Percentiles rank a stretch among this genome's conserved stretches.
These are phyloP conservation scores for Tenthredo distinguenda DNA, from an alignment of 2,888 invertebrate species.

Conservation along the genomic window DNA sequence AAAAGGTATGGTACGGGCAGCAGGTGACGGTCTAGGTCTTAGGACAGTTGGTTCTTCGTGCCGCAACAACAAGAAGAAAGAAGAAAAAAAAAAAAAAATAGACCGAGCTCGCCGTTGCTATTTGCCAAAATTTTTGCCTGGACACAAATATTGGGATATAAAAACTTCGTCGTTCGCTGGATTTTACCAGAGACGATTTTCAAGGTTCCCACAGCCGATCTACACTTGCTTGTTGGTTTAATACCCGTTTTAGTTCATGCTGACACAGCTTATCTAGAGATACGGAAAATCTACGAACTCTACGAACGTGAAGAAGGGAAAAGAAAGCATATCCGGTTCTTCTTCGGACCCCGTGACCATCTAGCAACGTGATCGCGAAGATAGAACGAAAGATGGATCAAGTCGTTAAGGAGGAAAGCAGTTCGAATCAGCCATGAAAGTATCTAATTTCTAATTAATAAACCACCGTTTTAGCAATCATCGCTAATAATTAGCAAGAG, in stretches of 20 bases:
- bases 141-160: background rate
- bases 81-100: background rate
- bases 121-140: background rate
- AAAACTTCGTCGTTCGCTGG: background rate
- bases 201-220: background rate
- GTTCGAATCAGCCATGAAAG: conserved; percentile 23
- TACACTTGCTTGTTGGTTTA: background rate
- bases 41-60: background rate
- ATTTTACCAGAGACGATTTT: background rate
- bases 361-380: conserved; percentile 6
- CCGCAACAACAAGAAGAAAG: background rate
- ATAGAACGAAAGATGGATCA: conserved; percentile 10
- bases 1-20: conserved; percentile 2
- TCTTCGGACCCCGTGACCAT: conserved; percentile 45
- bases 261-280: background rate
- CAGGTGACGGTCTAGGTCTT: conserved; percentile 16
- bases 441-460: conserved; percentile 1
- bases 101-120: background rate
- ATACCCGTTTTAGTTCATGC: background rate
- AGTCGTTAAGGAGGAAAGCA: conserved; percentile 26
- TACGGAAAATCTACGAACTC: background rate
- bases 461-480: background rate
- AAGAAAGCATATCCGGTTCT: conserved; percentile 47
- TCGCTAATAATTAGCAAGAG: background rate
- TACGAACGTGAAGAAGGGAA: background rate